Percentiles rank a stretch among this genome's conserved stretches.
phyloP scores from a whole-genome alignment of 37 sponge, comb jelly and placozoan genomes.

The Chondrilla cf. caribensis region DNA sequence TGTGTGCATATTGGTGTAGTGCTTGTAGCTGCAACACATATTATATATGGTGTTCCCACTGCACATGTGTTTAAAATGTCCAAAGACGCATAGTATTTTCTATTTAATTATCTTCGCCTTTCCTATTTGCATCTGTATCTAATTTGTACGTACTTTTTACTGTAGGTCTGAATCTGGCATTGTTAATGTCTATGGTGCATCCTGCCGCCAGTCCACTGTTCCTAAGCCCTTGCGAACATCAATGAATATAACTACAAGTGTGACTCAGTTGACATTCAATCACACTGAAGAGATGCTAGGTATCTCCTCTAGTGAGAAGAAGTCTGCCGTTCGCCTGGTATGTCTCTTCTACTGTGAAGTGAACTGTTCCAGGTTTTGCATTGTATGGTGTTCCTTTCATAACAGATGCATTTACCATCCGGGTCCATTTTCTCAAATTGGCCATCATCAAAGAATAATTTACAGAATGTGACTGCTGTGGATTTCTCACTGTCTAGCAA shows the following conservation, averaged over 20 bases:
- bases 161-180: conserved; percentile 68
- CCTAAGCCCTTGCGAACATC: conserved; percentile 78
- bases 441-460: conserved; percentile 46
- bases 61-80: no score
- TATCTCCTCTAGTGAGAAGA: conserved; percentile 71
- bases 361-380: no score
- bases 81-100: no score
- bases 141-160: not conserved
- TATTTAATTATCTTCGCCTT: no score
- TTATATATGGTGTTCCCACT: no score
- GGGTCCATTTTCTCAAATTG: conserved; percentile 86
- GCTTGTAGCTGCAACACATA: no score
- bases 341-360: no score
- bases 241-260: conserved; percentile 76
- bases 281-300: conserved; percentile 81
- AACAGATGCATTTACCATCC: conserved; percentile 78
- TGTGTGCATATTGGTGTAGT: no score
- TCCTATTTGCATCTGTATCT: no score
- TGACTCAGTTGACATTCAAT: conserved; percentile 56
- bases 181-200: conserved; percentile 77
- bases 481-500: conserved; percentile 71
- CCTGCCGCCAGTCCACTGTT: conserved; percentile 5
- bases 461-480: conserved; percentile 47
- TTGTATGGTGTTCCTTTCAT: no score
- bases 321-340: conserved; percentile 69